Conservation (phyloP, 1,140 invertebrate genomes). For the Babylonia areolata region DNA sequence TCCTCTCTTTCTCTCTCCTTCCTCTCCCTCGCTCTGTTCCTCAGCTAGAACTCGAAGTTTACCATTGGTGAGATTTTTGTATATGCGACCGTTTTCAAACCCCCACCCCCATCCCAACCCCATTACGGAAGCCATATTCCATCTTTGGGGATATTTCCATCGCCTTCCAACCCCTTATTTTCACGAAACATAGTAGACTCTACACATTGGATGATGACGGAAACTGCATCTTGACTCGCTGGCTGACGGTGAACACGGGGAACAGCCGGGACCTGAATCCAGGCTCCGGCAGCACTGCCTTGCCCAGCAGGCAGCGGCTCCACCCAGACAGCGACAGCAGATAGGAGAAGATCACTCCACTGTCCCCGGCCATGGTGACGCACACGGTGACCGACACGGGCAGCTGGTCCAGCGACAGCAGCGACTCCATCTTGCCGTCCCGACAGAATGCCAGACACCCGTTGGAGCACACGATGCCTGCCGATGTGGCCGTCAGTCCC, state of each 20-base stretch:
- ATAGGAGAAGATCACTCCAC: slow-evolving; percentile 62
- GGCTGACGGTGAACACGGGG: slow-evolving; percentile 73
- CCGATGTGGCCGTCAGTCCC: slow-evolving; percentile 61
- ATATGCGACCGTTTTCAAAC: no score
- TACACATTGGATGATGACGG: slow-evolving; percentile 48
- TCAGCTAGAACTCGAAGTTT: no score
- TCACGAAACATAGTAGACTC: not conserved
- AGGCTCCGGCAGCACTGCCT: slow-evolving; percentile 55
- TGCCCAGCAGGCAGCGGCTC: slow-evolving; percentile 60
- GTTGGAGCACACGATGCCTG: slow-evolving; percentile 65
- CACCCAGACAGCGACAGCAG: slow-evolving; percentile 55
- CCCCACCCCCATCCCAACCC: no score
- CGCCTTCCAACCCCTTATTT: no score
- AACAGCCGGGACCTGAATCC: slow-evolving; percentile 45
- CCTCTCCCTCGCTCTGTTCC: no score
- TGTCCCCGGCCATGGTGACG: slow-evolving; percentile 53
- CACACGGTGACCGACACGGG: slow-evolving; percentile 64
- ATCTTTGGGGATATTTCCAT: no score
- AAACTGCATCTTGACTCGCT: slow-evolving; percentile 70
- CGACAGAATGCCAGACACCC: slow-evolving; percentile 62
- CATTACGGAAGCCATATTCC: no score
- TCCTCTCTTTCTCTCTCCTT: no score
- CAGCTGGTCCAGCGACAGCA: slow-evolving; percentile 62
- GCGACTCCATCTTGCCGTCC: slow-evolving; percentile 57
- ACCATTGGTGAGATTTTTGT: no score